Evolutionary conservation across 2,113 vertebrate species (phyloP).

Genomic region (Scytalopus superciliaris): DNA sequence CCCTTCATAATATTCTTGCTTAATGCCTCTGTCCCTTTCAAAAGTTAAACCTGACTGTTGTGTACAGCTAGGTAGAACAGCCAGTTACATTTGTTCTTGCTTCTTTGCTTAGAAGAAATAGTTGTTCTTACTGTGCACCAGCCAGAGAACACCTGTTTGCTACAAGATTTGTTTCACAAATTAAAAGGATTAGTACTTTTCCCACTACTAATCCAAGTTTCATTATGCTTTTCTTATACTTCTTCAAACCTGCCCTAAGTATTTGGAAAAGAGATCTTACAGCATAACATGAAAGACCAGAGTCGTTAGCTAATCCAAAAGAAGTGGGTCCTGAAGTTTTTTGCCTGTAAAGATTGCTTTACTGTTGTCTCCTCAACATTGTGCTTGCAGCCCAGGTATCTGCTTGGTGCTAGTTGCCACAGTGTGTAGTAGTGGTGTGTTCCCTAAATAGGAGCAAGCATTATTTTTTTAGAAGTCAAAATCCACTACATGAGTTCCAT

Average conservation of each 20-base stretch:
- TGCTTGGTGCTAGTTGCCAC: not conserved
- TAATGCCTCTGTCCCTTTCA: not conserved
- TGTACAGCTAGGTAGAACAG: not conserved
- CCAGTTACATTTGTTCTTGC: not conserved
- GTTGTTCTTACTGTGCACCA: not conserved
- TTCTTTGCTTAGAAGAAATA: not conserved
- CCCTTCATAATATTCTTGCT: not conserved
- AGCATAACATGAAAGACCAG: not conserved
- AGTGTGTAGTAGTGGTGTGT: not conserved
- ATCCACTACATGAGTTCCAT: not conserved
- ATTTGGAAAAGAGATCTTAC: not conserved
- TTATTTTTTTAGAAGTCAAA: not conserved
- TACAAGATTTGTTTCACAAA: not conserved
- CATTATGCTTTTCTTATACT: not conserved
- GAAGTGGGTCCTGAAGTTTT: not conserved
- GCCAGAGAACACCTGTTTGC: not conserved
- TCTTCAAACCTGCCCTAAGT: not conserved
- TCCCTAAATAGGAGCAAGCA: not conserved
- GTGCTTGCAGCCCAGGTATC: not conserved
- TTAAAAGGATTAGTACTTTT: not conserved
- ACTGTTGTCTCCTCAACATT: not conserved
- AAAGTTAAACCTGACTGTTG: not conserved
- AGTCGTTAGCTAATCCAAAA: not conserved
- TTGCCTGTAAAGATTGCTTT: not conserved
- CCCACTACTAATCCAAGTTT: not conserved